Conservation (phyloP, 2,888 invertebrate species). For the Diplolepis rosae region DNA sequence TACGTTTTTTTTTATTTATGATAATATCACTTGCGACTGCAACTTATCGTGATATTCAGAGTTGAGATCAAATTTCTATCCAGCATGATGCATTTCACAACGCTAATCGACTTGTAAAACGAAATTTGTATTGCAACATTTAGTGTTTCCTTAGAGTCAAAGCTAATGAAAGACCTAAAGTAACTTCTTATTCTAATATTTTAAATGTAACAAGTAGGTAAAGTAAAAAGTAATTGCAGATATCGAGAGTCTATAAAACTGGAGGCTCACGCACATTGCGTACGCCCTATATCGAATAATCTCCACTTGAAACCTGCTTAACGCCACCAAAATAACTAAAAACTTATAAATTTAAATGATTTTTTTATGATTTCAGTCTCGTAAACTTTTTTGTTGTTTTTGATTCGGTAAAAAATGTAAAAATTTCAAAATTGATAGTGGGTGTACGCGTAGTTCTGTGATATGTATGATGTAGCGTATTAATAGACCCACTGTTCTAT, state of each 20-base stretch:
- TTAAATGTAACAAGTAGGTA: background rate
- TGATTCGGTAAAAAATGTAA: background rate
- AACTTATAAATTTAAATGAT: background rate
- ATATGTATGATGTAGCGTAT: conserved; percentile 74
- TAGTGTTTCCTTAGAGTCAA: too few species aligned
- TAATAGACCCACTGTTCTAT: conserved; percentile 66
- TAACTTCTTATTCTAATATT: background rate
- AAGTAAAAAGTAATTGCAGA: conserved; percentile 21
- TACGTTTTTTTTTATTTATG: background rate
- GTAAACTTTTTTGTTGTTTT: background rate
- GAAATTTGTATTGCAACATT: background rate
- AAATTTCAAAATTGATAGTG: conserved; percentile 62
- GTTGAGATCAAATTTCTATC: background rate
- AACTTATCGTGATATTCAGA: background rate
- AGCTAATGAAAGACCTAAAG: too few species aligned
- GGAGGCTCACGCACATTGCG: conserved; percentile 69
- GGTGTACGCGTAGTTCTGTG: conserved; percentile 74
- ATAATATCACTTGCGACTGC: background rate
- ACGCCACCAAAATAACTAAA: background rate
- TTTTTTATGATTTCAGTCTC: background rate
- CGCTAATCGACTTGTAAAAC: background rate
- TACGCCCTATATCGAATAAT: conserved; percentile 58
- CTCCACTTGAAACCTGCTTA: background rate
- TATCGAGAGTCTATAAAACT: conserved; percentile 51
- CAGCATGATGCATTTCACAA: background rate